These are phyloP conservation scores for Gorsachius magnificus DNA, from an alignment of 2,797 vertebrate genomes.

Conservation along the genomic window DNA sequence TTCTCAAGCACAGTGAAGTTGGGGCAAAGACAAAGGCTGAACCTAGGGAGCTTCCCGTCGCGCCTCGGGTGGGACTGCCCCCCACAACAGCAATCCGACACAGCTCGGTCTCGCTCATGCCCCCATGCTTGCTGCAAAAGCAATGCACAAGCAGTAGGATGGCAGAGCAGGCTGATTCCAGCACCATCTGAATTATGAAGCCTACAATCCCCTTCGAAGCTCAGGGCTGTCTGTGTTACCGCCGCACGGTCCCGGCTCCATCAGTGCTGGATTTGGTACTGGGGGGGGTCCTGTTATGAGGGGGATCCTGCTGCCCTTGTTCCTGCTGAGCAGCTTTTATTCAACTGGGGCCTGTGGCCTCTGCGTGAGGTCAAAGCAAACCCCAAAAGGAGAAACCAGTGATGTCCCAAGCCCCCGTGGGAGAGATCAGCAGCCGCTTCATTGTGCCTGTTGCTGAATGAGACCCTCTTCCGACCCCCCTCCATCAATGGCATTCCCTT, in stretches of 20 bases:
- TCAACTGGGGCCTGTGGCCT: neutral
- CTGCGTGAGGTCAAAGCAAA: neutral
- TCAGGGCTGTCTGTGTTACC: rapidly evolving
- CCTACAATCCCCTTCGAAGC: neutral
- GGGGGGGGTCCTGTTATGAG: neutral
- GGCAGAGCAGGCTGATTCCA: neutral
- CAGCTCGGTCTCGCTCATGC: neutral
- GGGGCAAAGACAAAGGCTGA: neutral
- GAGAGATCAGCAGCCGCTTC: neutral
- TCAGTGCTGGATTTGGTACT: neutral
- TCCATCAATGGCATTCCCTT: neutral
- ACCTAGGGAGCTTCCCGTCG: neutral
- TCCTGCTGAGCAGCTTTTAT: neutral
- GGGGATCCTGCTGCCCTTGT: neutral
- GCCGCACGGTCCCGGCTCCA: neutral
- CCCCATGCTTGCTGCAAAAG: neutral
- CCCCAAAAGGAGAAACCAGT: neutral
- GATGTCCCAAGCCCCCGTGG: neutral
- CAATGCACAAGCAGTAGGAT: neutral
- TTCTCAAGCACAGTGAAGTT: neutral
- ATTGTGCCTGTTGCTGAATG: neutral
- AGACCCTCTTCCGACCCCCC: neutral
- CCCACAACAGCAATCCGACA: neutral
- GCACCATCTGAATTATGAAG: neutral
- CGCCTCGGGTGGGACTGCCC: neutral